Evolutionary conservation across 1,140 invertebrate species (phyloP).

Genomic region (Leptinotarsa defecta): DNA sequence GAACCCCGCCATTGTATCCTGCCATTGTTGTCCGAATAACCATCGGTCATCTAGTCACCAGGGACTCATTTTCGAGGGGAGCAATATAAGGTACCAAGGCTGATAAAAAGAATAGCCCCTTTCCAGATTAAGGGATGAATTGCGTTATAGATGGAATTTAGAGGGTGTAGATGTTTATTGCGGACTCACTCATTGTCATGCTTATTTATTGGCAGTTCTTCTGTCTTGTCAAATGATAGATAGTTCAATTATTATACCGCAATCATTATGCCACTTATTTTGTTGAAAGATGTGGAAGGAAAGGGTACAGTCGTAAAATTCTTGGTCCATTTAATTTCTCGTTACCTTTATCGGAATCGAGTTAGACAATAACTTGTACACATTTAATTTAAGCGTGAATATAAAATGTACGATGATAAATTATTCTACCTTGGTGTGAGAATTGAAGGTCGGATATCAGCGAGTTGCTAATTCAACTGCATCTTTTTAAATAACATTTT

Average conservation of each 20-base stretch:
- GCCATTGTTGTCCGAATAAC: conserved; percentile 10
- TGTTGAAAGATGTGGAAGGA: too few species aligned
- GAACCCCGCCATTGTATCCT: conserved; percentile 4
- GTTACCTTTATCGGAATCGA: too few species aligned
- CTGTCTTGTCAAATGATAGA: background rate
- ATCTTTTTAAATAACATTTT: too few species aligned
- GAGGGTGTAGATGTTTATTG: background rate
- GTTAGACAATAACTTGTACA: too few species aligned
- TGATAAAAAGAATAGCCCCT: background rate
- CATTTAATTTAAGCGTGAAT: background rate
- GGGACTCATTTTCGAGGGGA: background rate
- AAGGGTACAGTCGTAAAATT: too few species aligned
- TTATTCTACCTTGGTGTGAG: too few species aligned
- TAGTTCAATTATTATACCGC: background rate
- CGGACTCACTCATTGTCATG: too few species aligned
- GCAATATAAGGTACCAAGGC: background rate
- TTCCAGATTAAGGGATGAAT: conserved; percentile 3
- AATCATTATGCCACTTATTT: too few species aligned
- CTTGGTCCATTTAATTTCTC: too few species aligned
- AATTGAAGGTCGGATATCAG: background rate
- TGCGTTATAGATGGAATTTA: background rate
- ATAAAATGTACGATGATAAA: background rate
- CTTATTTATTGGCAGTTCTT: background rate
- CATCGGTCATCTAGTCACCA: conserved; percentile 9
- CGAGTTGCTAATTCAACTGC: too few species aligned